Base-by-base conservation (phyloP, 1,140 invertebrate genomes). In the Bombus ignitus region DNA sequence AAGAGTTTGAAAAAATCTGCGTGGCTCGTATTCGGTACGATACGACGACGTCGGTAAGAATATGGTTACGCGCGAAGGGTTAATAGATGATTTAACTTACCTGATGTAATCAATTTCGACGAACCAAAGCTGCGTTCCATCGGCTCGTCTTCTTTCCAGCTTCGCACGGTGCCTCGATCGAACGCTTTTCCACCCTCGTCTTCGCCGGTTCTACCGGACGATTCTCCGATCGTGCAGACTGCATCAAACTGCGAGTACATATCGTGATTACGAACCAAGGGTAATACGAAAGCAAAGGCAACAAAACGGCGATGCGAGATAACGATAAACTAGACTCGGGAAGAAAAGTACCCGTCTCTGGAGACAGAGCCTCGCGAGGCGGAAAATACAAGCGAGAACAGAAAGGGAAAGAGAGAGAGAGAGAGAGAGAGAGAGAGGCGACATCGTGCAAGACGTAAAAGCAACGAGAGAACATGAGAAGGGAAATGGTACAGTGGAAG, bases 381-480 rank as follows among this genome's bases (percentile, higher is more conserved):
- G 35, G 22, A 59, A 84, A 71, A 78, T 88, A 77, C 72, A 73
- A 83, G 32, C 15, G 18, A 35, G 32, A 35, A 18, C 44, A 32
- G n/a, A 73, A 32, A 47, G 39, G 32, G 15, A 47, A n/a, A 25
- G 28, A 18, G 28, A 22, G 39, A 1, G 37, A 25, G 28, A 18
- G 28, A 10, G 28, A 12, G 28, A 2, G 18, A 47, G 83, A 70
- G 39, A 35, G 28, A 35, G 47, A 53, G 18, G 81, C 4, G 44
- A 47, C 44, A 47, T 15, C 0, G 15, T 15, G 44, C 15, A 5
- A 15, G 76, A 70, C 66, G 85, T 62, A 84, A 81, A 39, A 78
- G 82, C 57, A 73, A 81, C 74, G 86, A 68, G n/a, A 5, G 62
- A 79, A 37, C 42, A 18, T 28, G 42, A 62, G 81, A 65, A 59